Base-by-base conservation (phyloP, 2,888 invertebrate species). In the Cheilosia vernalis region DNA sequence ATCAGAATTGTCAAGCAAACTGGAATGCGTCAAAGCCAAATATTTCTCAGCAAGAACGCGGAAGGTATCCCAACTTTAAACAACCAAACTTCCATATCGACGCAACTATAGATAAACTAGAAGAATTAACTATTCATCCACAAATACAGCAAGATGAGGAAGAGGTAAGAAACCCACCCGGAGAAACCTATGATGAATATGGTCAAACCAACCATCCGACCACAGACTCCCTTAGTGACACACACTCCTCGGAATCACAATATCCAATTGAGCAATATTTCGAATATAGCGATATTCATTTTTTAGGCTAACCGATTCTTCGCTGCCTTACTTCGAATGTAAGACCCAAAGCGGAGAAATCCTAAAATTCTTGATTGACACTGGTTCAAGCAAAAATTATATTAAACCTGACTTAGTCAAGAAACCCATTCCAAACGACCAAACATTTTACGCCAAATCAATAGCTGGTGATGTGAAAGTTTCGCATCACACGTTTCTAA, bases 341-440 rank as follows among this genome's bases (percentile, higher is more conserved):
- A 63, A 49, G 40, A 63, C 73, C 44, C 53, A 56, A 30, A 61
- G 42, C 21, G 67, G 60, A 19, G 6, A 63, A 51, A 30, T 66
- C 4, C n/a, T 51, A 2, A 76, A 76, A 9, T 60, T 76, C 24
- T 7, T 66, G 2, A 60, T 76, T 6, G 66, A 77, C 21, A 67
- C 61, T 0, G 55, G 60, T 13, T 77, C 67, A 1, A 53, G 44
- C 10, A 66, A 51, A 15, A 67, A 53, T 24, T 77, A 60, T 15
- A 61, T 61, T 7, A 53, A 83, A 55, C 61, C 66, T 24, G 19
- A 13, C 49, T 21, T 49, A 49, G 49, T 19, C 1, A 49, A 21
- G 21, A 49, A 21, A 0, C 49, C 19, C 49, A 49, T 49, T 49
- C 21, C 19, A 13, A 49, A 78, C 13, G 9, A 44, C 7, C 64